Evolutionary conservation across 1,140 invertebrate genomes (phyloP).

Genomic region (Sminthurides bifidus): DNA sequence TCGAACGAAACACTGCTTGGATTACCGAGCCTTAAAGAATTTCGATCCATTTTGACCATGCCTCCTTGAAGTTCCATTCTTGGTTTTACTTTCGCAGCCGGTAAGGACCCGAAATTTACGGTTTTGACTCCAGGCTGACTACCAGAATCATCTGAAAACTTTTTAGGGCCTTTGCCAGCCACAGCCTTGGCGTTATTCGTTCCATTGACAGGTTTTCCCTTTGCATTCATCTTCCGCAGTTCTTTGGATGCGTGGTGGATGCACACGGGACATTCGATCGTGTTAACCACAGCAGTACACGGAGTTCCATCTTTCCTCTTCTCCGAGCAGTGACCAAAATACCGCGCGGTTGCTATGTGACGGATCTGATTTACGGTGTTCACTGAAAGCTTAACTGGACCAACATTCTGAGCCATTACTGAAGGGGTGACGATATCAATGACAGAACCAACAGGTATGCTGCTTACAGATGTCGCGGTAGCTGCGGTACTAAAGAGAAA

Average conservation of each 20-base stretch:
- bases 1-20: constrained; percentile 15
- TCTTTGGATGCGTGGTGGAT: constrained; percentile 28
- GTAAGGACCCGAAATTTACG: constrained; percentile 6
- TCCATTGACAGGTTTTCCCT: constrained; percentile 6
- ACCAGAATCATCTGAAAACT: neutral
- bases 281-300: constrained; percentile 25
- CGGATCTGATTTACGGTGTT: constrained; percentile 19
- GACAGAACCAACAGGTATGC: constrained; percentile 17
- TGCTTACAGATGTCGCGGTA: neutral
- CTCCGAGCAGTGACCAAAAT: constrained; percentile 27
- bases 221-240: constrained; percentile 21
- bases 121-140: constrained; percentile 4
- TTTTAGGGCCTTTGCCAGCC: neutral
- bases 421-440: constrained; percentile 26
- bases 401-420: constrained; percentile 9
- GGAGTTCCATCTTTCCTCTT: constrained; percentile 26
- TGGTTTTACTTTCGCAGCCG: constrained; percentile 1
- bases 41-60: constrained; percentile 6
- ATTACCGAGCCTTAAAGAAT: constrained; percentile 18
- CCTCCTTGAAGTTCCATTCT: constrained; percentile 27
- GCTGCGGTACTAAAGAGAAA: constrained; percentile 22
- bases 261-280: constrained; percentile 22
- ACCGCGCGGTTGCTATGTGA: constrained; percentile 17
- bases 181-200: neutral
- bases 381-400: constrained; percentile 24